Percentiles rank a stretch among this genome's conserved stretches.
phyloP scores from a whole-genome alignment of 2,797 vertebrate species.

The Xiphorhynchus erythropygius region DNA sequence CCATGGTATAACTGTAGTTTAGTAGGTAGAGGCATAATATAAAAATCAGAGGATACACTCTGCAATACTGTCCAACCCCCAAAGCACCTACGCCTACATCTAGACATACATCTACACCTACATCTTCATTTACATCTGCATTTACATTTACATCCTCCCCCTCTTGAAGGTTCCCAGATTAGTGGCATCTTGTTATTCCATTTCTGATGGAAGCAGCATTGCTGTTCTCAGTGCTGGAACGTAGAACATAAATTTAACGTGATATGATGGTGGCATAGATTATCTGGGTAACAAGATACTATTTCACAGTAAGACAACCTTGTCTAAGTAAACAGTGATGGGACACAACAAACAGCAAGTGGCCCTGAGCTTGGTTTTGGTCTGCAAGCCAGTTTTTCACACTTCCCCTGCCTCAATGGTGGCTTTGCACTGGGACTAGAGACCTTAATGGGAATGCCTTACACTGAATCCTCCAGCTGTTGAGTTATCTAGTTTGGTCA shows the following conservation, averaged over 20 bases:
- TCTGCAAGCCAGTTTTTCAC: neutral
- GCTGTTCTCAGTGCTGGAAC: neutral
- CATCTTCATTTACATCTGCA: neutral
- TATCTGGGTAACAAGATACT: neutral
- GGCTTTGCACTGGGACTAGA: neutral
- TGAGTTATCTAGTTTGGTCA: neutral
- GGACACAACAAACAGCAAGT: neutral
- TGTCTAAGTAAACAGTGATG: neutral
- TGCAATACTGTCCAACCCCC: neutral
- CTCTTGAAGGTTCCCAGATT: neutral
- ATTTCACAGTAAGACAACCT: neutral
- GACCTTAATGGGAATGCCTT: neutral
- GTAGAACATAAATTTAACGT: neutral
- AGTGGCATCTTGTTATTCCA: neutral
- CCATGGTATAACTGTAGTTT: neutral
- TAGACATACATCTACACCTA: neutral
- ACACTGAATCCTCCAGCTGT: neutral
- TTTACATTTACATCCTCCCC: neutral
- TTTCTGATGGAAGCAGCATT: neutral
- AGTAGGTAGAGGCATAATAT: neutral
- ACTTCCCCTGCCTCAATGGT: neutral
- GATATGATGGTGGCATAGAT: neutral
- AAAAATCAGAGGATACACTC: neutral
- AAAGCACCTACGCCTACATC: neutral
- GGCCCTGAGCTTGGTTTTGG: neutral